Percentiles rank a stretch among this genome's conserved stretches.
These are phyloP conservation scores for Gymnogyps californianus DNA, from an alignment of 2,113 vertebrate species.

Conservation along the genomic window DNA sequence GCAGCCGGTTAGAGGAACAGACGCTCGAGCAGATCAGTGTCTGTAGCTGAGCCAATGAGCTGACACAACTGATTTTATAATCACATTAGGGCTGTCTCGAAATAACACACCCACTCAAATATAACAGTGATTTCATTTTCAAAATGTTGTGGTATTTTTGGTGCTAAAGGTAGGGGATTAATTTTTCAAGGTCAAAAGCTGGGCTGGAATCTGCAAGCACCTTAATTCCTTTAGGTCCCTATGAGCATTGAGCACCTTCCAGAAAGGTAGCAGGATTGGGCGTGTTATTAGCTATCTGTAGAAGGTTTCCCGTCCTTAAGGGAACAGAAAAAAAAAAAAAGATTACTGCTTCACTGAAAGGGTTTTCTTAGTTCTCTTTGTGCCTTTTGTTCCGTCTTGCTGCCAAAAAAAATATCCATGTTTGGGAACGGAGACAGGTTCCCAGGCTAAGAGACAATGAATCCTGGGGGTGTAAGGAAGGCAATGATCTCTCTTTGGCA, in stretches of 20 bases:
- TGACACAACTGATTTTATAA: conserved; percentile 62
- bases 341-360: conserved; percentile 24
- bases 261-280: neutral
- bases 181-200: neutral
- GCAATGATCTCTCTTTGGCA: conserved; percentile 45
- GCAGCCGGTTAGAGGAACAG: conserved; percentile 34
- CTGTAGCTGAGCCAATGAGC: conserved; percentile 59
- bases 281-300: neutral
- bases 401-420: conserved; percentile 70
- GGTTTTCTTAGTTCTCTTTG: conserved; percentile 61
- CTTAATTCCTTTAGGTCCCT: neutral
- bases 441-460: conserved; percentile 68
- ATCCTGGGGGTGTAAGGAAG: conserved; percentile 50
- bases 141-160: conserved; percentile 35
- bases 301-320: neutral
- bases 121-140: conserved; percentile 45
- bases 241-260: neutral
- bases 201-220: neutral
- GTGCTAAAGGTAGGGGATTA: conserved; percentile 12
- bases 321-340: neutral
- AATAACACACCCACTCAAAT: conserved; percentile 55
- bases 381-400: conserved; percentile 59
- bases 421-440: conserved; percentile 67
- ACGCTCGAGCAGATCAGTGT: conserved; percentile 21
- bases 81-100: conserved; percentile 50